Evolutionary conservation across 1,140 invertebrate genomes (phyloP), one percentile per base, ranked within the genome.

Genomic region (Diorhabda sublineata): DNA sequence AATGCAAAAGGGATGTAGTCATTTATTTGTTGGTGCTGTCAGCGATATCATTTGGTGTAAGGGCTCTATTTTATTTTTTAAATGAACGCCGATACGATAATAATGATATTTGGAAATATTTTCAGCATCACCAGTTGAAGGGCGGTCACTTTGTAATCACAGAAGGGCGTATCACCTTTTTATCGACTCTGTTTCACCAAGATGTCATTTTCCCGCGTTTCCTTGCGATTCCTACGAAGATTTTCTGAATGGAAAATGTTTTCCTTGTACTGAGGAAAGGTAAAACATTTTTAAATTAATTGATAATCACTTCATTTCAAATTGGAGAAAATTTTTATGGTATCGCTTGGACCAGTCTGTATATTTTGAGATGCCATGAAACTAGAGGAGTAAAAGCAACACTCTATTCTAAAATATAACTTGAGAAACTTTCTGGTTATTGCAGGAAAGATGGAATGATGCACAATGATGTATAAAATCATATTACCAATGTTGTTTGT

Each of bases 81-180:
- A 52, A 52, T 52, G n/a, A 52, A 52, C 4, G n/a, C 47, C 4
- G n/a, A 52, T n/a, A 3, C n/a, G 4, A 52, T 52, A 8, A 8
- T 52, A 52, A 52, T 8, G 2, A 6, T n/a, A 4, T 8, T n/a
- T n/a, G 47, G 3, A 61, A 9, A 43, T 6, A 42, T 70, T 74
- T 79, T 74, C 67, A 79, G 79, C 80, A 73, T 90, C 90, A 7
- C 87, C 91, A n/a, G 87, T 90, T 3, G 93, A 95, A 80, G 94
- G 93, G 60, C 87, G 94, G 61, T 94, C 92, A 45, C 80, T 97
- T 66, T 97, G 95, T 83, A 96, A 97, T 80, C 95, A 97, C 81
- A 85, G 95, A 2, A 84, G 94, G 42, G 94, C 95, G 0, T 96
- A 96, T 82, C 95, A 96, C 77, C 92, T 96, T 79, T 97, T 96